Percentiles rank a stretch among this genome's conserved stretches.
These are phyloP conservation scores for Salpingus planirostris DNA, from an alignment of 2,888 invertebrate genomes.

Conservation along the genomic window DNA sequence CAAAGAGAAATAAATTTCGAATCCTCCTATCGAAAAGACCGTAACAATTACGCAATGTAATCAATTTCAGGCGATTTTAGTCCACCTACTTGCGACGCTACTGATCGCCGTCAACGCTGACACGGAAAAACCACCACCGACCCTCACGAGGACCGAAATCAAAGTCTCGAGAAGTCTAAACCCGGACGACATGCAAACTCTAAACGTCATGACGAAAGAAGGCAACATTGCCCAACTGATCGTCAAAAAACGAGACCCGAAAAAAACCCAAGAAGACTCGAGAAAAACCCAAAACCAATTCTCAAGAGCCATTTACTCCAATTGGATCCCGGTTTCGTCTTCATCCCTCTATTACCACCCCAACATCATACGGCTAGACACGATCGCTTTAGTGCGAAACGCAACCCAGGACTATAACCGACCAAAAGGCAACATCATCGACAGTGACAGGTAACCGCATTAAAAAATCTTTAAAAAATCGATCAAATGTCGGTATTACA, in stretches of 20 bases:
- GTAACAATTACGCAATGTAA: too few species aligned
- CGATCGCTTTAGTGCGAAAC: slow-evolving; percentile 31
- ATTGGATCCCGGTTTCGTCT: slow-evolving; percentile 39
- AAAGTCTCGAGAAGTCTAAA: slow-evolving; percentile 69
- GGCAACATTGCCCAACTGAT: slow-evolving; percentile 71
- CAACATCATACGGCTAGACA: slow-evolving; percentile 30
- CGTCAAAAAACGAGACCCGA: slow-evolving; percentile 60
- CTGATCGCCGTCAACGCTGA: slow-evolving; percentile 26
- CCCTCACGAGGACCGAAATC: slow-evolving; percentile 62
- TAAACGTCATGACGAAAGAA: slow-evolving; percentile 66
- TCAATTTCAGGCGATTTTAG: slow-evolving; percentile 15
- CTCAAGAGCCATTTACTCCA: slow-evolving; percentile 34
- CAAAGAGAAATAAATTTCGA: too few species aligned
- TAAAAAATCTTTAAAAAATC: slow-evolving; percentile 3
- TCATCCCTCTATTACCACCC: slow-evolving; percentile 34
- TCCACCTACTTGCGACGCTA: too few species aligned
- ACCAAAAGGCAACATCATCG: slow-evolving; percentile 33
- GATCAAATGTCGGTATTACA: too few species aligned
- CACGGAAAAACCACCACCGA: slow-evolving; percentile 40
- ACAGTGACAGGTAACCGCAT: slow-evolving; percentile 31
- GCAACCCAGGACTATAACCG: slow-evolving; percentile 25
- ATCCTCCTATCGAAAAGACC: too few species aligned
- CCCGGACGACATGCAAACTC: slow-evolving; percentile 66
- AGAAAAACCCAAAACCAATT: slow-evolving; percentile 43
- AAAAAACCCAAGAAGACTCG: slow-evolving; percentile 37